Evolutionary conservation across 2,113 vertebrate genomes (phyloP), one percentile per base, ranked within the genome.

Genomic region (Dasyprocta punctata): DNA sequence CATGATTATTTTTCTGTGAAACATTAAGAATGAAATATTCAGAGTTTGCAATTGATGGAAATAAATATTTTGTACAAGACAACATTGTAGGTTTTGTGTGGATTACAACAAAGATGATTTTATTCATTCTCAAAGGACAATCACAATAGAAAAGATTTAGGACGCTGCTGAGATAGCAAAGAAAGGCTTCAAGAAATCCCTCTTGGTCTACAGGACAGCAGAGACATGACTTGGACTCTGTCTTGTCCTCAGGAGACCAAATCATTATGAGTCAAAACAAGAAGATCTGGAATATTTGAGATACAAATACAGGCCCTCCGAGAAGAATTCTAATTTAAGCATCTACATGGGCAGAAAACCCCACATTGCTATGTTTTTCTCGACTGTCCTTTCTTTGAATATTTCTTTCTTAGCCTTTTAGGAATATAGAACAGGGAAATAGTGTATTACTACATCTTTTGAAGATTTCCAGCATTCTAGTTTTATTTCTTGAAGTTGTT

Each of bases 401-500:
- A 36, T 9, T 71, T 17, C 20, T 90, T 60, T 60, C 11, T 73
- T 69, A 60, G 36, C 24, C 33, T 52, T 36, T 5, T 56, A 26
- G 3, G 6, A 16, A 30, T 47, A 30, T 17, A 16, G 26, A 47
- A 49, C 13, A 77, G 26, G 12, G 24, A 38, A 26, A 60, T 38
- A 41, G 36, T 36, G 11, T 73, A 69, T 88, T 90, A 41, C 28
- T 9, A 85, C 17, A 24, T 82, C 3, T 86, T 60, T 5, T 67
- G 54, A 75, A 75, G 6, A 2, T 26, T 78, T 89, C 6, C 83
- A 22, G n/a, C 2, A 16, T 28, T 81, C 6, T 7, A 49, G 24
- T 78, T 93, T 93, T 75, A 28, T 47, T 84, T 86, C 24, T 12
- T 94, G 6, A 94, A 77, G 22, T 61, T 33, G 38, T 88, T 95